A percentile compares a stretch with the other conserved stretches of the same genome.
Evolutionary conservation across 2,797 vertebrate species (phyloP).

Genomic region (Lateolabrax maculatus): DNA sequence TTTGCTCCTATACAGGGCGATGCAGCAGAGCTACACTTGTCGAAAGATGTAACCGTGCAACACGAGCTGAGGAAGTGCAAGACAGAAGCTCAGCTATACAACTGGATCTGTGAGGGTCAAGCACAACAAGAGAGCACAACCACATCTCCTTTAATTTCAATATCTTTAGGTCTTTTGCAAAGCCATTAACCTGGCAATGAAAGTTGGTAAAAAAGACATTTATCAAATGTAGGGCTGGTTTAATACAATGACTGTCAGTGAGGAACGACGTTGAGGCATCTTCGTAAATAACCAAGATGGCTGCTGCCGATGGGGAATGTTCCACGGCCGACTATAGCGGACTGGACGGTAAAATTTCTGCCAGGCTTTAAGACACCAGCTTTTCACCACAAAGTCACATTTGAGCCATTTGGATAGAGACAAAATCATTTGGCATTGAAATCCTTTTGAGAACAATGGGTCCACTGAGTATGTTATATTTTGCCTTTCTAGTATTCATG

Average conservation of each 20-base stretch:
- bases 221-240: too few relatives aligned
- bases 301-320: too few relatives aligned
- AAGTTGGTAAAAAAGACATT: not conserved
- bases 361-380: too few relatives aligned
- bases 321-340: too few relatives aligned
- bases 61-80: not conserved
- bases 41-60: conserved; percentile 26
- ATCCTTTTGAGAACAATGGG: conserved; percentile 13
- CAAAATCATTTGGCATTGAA: not conserved
- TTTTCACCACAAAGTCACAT: not conserved
- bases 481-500: not conserved
- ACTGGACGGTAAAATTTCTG: too few relatives aligned
- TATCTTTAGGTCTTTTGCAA: not conserved
- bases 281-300: too few relatives aligned
- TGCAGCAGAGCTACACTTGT: conserved; percentile 18
- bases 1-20: conserved; percentile 4
- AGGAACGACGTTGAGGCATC: too few relatives aligned
- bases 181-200: not conserved
- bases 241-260: too few relatives aligned
- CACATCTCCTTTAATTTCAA: not conserved
- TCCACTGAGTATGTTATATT: not conserved
- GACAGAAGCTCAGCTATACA: not conserved
- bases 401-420: conserved; percentile 13
- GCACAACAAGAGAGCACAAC: not conserved
- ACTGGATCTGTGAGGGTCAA: not conserved